A percentile compares a stretch with the other conserved stretches of the same genome.
phyloP scores from a whole-genome alignment of 2,113 vertebrate genomes.

The Rhadina sibilatrix region DNA sequence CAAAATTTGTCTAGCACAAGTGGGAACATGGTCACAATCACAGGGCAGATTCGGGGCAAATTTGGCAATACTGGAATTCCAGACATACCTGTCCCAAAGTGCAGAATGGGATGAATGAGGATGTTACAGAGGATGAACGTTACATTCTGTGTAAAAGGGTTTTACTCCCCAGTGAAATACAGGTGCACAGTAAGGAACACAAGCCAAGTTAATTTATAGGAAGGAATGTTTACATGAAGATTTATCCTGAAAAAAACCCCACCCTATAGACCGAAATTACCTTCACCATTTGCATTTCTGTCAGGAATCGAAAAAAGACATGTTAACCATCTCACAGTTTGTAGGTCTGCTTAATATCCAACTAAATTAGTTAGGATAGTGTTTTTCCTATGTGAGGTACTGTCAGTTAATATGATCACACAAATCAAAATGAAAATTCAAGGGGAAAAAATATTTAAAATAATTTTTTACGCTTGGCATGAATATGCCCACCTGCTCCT shows the following conservation, averaged over 20 bases:
- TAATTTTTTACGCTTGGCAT: not conserved
- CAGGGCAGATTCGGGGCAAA: not conserved
- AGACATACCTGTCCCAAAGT: not conserved
- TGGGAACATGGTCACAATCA: not conserved
- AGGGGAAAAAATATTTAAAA: not conserved
- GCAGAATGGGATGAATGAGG: not conserved
- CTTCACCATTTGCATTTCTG: not conserved
- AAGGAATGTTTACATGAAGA: not conserved
- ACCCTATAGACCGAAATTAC: not conserved
- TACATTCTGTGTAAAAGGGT: not conserved
- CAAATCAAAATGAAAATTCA: not conserved
- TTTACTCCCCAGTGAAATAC: not conserved
- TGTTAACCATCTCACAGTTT: not conserved
- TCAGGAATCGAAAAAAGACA: not conserved
- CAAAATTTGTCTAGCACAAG: not conserved
- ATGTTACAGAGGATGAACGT: not conserved
- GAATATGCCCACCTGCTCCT: not conserved
- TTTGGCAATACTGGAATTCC: not conserved
- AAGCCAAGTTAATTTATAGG: not conserved
- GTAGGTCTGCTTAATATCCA: not conserved
- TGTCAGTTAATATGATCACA: not conserved
- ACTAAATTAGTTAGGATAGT: not conserved
- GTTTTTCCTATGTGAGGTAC: not conserved
- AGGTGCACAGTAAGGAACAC: not conserved
- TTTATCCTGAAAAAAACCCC: not conserved